Evolutionary conservation across 2,113 vertebrate genomes (phyloP).

Genomic region (Numenius arquata): DNA sequence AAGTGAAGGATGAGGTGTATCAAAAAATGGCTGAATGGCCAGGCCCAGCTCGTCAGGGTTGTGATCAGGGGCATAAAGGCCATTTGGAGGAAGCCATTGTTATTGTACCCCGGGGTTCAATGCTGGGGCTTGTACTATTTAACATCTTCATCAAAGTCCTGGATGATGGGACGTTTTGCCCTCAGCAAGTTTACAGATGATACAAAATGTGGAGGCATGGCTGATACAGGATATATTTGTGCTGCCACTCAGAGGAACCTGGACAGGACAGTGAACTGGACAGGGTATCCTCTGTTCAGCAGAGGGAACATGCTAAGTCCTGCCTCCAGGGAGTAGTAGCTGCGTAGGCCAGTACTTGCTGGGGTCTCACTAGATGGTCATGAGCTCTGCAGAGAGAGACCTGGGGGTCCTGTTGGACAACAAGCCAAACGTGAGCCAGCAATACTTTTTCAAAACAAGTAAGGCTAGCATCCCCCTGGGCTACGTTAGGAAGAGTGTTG

Average conservation of each 20-base stretch:
- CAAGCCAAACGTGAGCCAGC: neutral
- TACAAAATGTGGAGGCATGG: too few relatives aligned
- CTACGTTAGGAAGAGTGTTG: neutral
- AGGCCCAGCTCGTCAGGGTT: rapidly evolving
- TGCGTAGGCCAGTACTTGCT: neutral
- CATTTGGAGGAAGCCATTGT: neutral
- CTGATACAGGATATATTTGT: neutral
- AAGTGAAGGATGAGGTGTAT: neutral
- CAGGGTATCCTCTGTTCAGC: neutral
- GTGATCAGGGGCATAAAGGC: neutral
- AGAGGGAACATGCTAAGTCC: neutral
- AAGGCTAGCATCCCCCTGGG: too few relatives aligned
- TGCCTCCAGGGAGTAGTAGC: neutral
- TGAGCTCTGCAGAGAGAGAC: neutral
- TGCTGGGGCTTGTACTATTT: neutral
- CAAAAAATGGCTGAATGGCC: neutral
- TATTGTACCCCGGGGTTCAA: neutral
- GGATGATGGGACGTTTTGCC: neutral
- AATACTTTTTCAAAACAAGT: rapidly evolving
- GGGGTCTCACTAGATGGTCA: neutral
- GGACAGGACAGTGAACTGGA: neutral
- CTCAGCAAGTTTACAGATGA: neutral
- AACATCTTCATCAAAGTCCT: neutral
- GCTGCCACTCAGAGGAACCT: neutral
- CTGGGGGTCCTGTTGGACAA: neutral